Evolutionary conservation across 37 sponge, comb jelly and placozoan genomes (phyloP), one percentile per base, ranked within the genome.

Genomic region (Hormiphora californensis): DNA sequence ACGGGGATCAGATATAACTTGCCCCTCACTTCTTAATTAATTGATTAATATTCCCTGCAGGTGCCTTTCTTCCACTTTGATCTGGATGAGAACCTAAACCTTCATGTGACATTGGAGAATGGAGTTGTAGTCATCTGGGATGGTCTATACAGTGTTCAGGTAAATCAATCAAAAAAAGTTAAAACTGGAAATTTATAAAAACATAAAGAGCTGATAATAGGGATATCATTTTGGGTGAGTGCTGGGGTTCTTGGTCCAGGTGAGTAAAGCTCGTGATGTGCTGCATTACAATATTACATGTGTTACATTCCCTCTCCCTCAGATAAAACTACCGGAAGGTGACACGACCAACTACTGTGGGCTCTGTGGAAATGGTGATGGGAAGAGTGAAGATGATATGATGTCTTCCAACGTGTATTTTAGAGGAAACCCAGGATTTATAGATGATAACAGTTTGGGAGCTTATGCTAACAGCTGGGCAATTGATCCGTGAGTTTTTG

Each of bases 11-110:
- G n/a, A n/a, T n/a, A n/a, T n/a, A n/a, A n/a, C n/a, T n/a, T n/a
- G n/a, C n/a, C n/a, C n/a, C n/a, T n/a, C n/a, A n/a, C n/a, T n/a
- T n/a, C n/a, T n/a, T n/a, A n/a, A n/a, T n/a, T n/a, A n/a, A n/a
- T n/a, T n/a, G n/a, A n/a, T n/a, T 49, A 15, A 49, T 49, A 49
- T 17, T 15, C 15, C 53, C n/a, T 4, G 27, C 61, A 57, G 61
- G 61, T 57, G 7, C n/a, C 9, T 5, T 21, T 28, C 61, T 57
- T 57, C 61, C 61, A 57, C 61, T 57, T 57, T 57, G 61, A 57
- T 30, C n/a, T 57, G 9, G 61, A 57, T 30, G 61, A 57, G 61
- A 57, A 57, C 61, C 61, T 57, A 57, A 57, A 57, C 61, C 61
- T 57, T 5, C 61, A 57, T 12, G 61, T 57, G 7, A 57, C 61